These are phyloP conservation scores for Orientallactaga bullata DNA, from an alignment of 2,113 vertebrate genomes.

Conservation along the genomic window DNA sequence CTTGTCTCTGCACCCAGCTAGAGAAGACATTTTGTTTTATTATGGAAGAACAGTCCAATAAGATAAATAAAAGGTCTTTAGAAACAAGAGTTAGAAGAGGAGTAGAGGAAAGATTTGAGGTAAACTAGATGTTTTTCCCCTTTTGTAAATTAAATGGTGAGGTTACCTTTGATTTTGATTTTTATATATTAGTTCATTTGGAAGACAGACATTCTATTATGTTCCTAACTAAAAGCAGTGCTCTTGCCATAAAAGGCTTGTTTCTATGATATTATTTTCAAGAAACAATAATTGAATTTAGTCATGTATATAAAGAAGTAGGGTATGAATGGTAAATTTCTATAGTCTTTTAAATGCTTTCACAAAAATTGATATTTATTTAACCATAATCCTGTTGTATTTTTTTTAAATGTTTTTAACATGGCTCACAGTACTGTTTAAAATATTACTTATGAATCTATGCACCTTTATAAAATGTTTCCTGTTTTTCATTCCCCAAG, in stretches of 20 bases:
- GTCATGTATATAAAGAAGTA: neutral
- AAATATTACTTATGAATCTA: slow-evolving; percentile 75
- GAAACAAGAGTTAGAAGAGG: neutral
- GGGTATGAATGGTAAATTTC: neutral
- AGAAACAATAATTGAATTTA: neutral
- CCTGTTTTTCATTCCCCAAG: slow-evolving; percentile 77
- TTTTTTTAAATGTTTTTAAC: slow-evolving; percentile 64
- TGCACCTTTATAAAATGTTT: slow-evolving; percentile 67
- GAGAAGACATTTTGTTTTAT: slow-evolving; percentile 32
- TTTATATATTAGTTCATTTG: neutral
- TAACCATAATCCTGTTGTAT: slow-evolving; percentile 1
- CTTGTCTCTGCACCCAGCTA: neutral
- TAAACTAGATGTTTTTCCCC: neutral
- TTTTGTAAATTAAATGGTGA: neutral
- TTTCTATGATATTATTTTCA: slow-evolving; percentile 25
- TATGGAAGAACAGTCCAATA: neutral
- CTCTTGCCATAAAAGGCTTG: slow-evolving; percentile 3
- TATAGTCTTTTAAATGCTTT: slow-evolving; percentile 13
- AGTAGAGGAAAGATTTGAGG: slow-evolving; percentile 18
- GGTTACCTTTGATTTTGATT: neutral
- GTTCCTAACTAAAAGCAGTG: neutral
- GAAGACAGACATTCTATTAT: slow-evolving; percentile 1
- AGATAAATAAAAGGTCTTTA: slow-evolving; percentile 39
- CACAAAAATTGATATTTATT: slow-evolving; percentile 41
- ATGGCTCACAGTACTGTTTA: slow-evolving; percentile 65